A percentile compares a stretch with the other conserved stretches of the same genome.
These are phyloP conservation scores for Apocrypta bakeri DNA, from an alignment of 1,140 invertebrate genomes.

Conservation along the genomic window DNA sequence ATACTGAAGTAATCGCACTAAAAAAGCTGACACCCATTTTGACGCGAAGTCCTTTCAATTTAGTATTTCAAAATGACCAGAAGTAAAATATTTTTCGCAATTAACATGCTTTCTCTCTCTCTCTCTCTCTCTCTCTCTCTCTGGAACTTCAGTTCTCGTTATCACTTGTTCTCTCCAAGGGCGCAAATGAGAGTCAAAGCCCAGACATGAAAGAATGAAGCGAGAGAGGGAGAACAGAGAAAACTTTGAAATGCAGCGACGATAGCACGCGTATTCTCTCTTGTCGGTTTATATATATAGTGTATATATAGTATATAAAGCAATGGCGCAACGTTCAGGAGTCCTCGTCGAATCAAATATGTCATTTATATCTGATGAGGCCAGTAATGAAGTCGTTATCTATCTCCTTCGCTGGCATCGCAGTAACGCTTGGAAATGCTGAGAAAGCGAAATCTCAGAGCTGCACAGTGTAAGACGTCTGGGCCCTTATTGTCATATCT, in stretches of 20 bases:
- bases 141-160: not conserved
- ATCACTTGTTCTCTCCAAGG: not conserved
- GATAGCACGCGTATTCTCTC: not conserved
- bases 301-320: not conserved
- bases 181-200: constrained; percentile 22
- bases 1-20: not conserved
- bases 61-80: too few relatives aligned
- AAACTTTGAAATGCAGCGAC: constrained; percentile 10
- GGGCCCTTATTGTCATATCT: constrained; percentile 35
- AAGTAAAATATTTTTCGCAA: too few relatives aligned
- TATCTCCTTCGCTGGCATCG: constrained; percentile 50
- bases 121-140: not conserved
- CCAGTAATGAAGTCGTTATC: constrained; percentile 67
- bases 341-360: constrained; percentile 63
- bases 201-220: constrained; percentile 18
- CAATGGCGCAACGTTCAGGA: not conserved
- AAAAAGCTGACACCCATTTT: not conserved
- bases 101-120: not conserved
- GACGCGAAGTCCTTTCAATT: constrained; percentile 5
- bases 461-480: not conserved
- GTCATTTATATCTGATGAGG: constrained; percentile 68
- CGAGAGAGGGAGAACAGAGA: not conserved
- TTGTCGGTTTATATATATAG: not conserved
- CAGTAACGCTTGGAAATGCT: constrained; percentile 57
- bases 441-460: constrained; percentile 62